These are phyloP conservation scores for Osmerus mordax DNA, from an alignment of 2,113 vertebrate genomes.

Conservation along the genomic window DNA sequence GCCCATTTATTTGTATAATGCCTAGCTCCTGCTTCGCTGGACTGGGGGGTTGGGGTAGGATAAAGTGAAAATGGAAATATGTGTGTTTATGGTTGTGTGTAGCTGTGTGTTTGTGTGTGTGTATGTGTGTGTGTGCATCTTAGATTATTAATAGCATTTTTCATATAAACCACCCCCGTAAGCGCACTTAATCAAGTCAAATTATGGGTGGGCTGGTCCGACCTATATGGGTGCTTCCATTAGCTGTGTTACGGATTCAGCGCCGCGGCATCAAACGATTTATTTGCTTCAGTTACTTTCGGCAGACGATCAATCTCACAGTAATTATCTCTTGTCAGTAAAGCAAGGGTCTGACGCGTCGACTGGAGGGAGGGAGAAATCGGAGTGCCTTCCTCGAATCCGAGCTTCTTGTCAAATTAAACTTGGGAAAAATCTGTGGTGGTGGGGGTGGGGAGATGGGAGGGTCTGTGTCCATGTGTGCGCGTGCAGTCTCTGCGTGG, in stretches of 20 bases:
- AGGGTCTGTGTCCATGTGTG: too few species aligned
- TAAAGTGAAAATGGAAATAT: slow-evolving; percentile 44
- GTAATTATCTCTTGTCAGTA: slow-evolving; percentile 76
- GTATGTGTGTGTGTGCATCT: slow-evolving; percentile 62
- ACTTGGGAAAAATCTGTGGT: slow-evolving; percentile 12
- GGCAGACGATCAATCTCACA: slow-evolving; percentile 70
- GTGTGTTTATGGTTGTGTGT: slow-evolving; percentile 12
- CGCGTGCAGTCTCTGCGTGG: too few species aligned
- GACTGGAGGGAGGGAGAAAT: slow-evolving; percentile 41
- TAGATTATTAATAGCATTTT: slow-evolving; percentile 82
- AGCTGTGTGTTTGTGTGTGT: neutral
- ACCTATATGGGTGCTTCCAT: slow-evolving; percentile 73
- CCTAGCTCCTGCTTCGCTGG: slow-evolving; percentile 73
- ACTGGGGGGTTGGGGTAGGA: slow-evolving; percentile 59
- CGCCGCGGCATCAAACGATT: slow-evolving; percentile 65
- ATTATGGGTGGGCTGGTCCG: slow-evolving; percentile 59
- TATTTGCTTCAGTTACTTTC: slow-evolving; percentile 76
- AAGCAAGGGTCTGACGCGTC: slow-evolving; percentile 44
- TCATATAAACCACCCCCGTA: slow-evolving; percentile 55
- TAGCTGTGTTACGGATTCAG: slow-evolving; percentile 67
- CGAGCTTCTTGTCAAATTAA: slow-evolving; percentile 22
- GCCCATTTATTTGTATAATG: slow-evolving; percentile 81
- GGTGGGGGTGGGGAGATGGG: too few species aligned
- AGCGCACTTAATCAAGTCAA: slow-evolving; percentile 72
- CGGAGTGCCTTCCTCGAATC: slow-evolving; percentile 16